Evolutionary conservation across 2,797 vertebrate genomes (phyloP).

Genomic region (Hydrocynus forskahlii): DNA sequence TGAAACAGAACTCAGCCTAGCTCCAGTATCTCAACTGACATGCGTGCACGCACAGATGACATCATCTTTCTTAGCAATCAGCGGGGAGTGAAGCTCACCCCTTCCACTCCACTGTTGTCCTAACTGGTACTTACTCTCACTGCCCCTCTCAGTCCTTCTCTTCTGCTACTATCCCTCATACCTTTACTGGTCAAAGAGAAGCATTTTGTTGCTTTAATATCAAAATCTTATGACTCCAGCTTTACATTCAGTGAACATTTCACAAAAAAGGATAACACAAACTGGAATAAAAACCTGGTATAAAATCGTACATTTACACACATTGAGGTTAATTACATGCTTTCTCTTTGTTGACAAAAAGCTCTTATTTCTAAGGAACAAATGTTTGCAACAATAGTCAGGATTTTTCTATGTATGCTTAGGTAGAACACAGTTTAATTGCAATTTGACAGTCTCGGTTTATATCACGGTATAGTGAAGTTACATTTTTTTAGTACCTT

Average conservation of each 20-base stretch:
- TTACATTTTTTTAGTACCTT: too few relatives aligned
- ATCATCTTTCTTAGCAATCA: constrained; percentile 40
- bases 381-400: too few relatives aligned
- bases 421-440: too few relatives aligned
- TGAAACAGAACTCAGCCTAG: constrained; percentile 23
- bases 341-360: too few relatives aligned
- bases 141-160: not conserved
- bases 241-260: not conserved
- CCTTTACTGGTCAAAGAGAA: not conserved
- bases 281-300: too few relatives aligned
- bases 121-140: constrained; percentile 9
- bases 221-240: not conserved
- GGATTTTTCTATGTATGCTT: too few relatives aligned
- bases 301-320: too few relatives aligned
- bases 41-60: constrained; percentile 23
- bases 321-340: too few relatives aligned
- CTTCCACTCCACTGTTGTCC: constrained; percentile 20
- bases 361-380: not conserved
- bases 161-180: not conserved
- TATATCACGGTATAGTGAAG: too few relatives aligned
- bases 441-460: too few relatives aligned
- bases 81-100: constrained; percentile 19
- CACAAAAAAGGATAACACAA: too few relatives aligned
- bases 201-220: not conserved
- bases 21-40: constrained; percentile 25